phyloP scores from a whole-genome alignment of 2,888 invertebrate genomes.

The Drosophila rellima region DNA sequence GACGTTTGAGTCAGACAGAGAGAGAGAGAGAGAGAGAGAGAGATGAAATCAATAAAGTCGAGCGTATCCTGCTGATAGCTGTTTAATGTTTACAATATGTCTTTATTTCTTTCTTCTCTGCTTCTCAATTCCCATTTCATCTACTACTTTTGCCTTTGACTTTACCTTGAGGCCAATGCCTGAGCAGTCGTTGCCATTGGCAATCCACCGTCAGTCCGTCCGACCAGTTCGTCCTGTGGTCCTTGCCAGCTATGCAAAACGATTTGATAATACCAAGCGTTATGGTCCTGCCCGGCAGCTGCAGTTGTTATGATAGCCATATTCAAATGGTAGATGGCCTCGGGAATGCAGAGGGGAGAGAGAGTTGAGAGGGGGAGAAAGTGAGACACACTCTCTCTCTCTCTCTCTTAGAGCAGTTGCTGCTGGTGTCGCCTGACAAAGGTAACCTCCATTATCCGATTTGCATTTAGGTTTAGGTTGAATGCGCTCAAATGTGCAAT shows the following conservation, averaged over 20 bases:
- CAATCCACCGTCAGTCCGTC: slow-evolving; percentile 22
- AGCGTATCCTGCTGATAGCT: slow-evolving; percentile 81
- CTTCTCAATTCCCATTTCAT: not conserved
- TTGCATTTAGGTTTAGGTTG: slow-evolving; percentile 79
- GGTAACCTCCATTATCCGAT: slow-evolving; percentile 79
- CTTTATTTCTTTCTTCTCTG: slow-evolving; percentile 66
- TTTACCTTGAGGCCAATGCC: slow-evolving; percentile 65
- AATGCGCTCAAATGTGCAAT: slow-evolving; percentile 83
- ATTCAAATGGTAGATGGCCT: slow-evolving; percentile 9
- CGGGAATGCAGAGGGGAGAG: not conserved
- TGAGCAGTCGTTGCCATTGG: slow-evolving; percentile 19
- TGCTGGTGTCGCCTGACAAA: slow-evolving; percentile 65
- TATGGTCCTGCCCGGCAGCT: slow-evolving; percentile 65
- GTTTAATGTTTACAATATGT: slow-evolving; percentile 82
- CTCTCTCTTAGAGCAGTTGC: slow-evolving; percentile 53
- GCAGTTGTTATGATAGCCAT: slow-evolving; percentile 77
- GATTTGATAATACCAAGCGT: slow-evolving; percentile 70
- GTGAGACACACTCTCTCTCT: not conserved
- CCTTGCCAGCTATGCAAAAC: slow-evolving; percentile 63
- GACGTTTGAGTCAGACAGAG: slow-evolving; percentile 29
- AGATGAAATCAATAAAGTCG: slow-evolving; percentile 78
- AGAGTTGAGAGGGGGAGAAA: too few relatives aligned
- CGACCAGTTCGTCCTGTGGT: slow-evolving; percentile 1
- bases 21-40: not conserved
- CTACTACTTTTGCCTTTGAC: slow-evolving; percentile 67